Evolutionary conservation across 1,140 invertebrate species (phyloP), one percentile per base, ranked within the genome.

Genomic region (Whitmania pigra): DNA sequence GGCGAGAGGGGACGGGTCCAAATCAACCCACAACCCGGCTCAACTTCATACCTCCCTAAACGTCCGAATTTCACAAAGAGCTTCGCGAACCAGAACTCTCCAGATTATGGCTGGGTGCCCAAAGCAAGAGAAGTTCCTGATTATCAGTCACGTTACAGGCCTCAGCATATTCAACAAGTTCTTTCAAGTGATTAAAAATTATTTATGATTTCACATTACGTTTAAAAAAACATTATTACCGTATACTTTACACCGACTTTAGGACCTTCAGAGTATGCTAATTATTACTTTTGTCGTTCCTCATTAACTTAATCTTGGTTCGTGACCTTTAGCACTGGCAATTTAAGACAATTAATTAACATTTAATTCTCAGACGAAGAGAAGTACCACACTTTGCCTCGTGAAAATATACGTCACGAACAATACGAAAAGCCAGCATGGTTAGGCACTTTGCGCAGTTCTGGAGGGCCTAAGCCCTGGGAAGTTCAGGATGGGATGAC

Each of bases 401-500:
- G 43, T 49, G 43, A 49, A 49, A 49, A 49, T 49, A 49, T 70
- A 25, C 69, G 43, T 53, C 69, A 70, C 69, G 69, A 70, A 53
- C 69, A 36, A 22, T 40, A 36, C 36, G 69, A 67, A 25, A 67
- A 31, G 20, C 72, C 74, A 20, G 67, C 72, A 27, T 74, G 72
- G 72, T 22, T 54, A 15, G 72, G 72, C 53, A 69, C 53, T 18
- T 68, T 71, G 31, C 22, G 57, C 25, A 40, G 71, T 27, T 25
- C 74, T 15, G 73, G 60, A n/a, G 69, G 49, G 9, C 53, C 73
- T 11, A 74, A 71, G 43, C 73, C 69, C 9, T 74, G 73, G 73
- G 73, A 74, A 49, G 57, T 72, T n/a, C 57, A 43, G 49, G 71
- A 57, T 22, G 63, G 73, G 11, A 20, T 31, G 18, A 57, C 36